Base-by-base conservation (phyloP, 2,888 invertebrate genomes). In the Parnassius smintheus region DNA sequence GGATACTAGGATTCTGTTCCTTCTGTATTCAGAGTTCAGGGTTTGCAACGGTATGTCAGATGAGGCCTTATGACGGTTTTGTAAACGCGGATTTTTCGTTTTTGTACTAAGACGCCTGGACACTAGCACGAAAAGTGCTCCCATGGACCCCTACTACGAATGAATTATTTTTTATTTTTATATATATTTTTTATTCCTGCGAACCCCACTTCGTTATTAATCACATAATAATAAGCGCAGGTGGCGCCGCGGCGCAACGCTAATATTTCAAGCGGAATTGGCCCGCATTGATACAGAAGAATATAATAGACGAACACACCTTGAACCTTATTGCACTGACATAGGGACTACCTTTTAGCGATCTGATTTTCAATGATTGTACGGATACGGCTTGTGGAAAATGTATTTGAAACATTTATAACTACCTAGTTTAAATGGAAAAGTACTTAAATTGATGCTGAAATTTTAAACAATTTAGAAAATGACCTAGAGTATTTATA, bases 181-280 rank as follows among this genome's bases (percentile, higher is more conserved):
- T 18, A 18, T 18, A 18, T 18, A 18, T 18, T 18, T 44, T 22
- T 48, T 45, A 55, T 55, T 22, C 22, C 49, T 49, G 49, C 18
- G 49, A n/a, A 49, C 49, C 49, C 12, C 12, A 13, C 56, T 12
- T 3, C 2, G 49, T 12, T 51, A 58, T 50, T 41, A 58, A 50
- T 58, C 58, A 50, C 50, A 44, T 22, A 58, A 58, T 58, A 51
- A 58, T 58, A 51, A 58, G 57, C 57, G 57, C 57, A 50, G 57
- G 57, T 57, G 57, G 50, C 44, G 50, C 58, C 42, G 58, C 48
- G 2, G 46, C 25, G 50, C 58, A 22, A 42, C 42, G 44, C 58
- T 50, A 58, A 58, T 58, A 58, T 58, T 50, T 58, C 50, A 58
- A 11, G 44, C 56, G 13, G 50, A 9, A 42, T 35, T 45, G n/a